These are phyloP conservation scores for Manis pentadactyla DNA, from an alignment of 2,797 vertebrate genomes.

Conservation along the genomic window DNA sequence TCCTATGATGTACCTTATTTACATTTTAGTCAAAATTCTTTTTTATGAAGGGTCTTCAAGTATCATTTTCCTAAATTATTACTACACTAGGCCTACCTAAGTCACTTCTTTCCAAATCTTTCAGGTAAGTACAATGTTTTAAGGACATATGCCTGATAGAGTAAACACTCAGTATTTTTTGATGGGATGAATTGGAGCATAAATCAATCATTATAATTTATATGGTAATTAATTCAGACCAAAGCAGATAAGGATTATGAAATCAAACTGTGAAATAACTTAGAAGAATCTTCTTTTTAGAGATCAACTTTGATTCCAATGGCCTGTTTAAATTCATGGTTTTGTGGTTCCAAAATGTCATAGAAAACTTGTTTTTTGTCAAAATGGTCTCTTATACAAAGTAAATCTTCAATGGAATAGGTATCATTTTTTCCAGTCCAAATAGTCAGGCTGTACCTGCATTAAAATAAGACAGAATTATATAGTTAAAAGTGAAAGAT, in stretches of 20 bases:
- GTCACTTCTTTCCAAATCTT: slow-evolving; percentile 14
- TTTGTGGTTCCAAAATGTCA: slow-evolving; percentile 91
- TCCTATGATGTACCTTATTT: too few species aligned
- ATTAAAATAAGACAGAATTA: slow-evolving; percentile 64
- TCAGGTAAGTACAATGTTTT: background rate
- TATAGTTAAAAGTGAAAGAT: slow-evolving; percentile 8
- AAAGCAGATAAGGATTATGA: slow-evolving; percentile 19
- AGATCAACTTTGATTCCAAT: slow-evolving; percentile 73
- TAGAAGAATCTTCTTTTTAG: slow-evolving; percentile 29
- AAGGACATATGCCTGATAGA: background rate
- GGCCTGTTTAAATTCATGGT: slow-evolving; percentile 86
- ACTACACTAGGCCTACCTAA: background rate
- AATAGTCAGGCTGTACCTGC: slow-evolving; percentile 94
- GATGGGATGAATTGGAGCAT: background rate
- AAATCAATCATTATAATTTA: slow-evolving; percentile 3
- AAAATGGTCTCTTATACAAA: slow-evolving; percentile 89
- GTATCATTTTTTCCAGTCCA: slow-evolving; percentile 92
- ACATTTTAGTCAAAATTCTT: too few species aligned
- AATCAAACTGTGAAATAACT: slow-evolving; percentile 43
- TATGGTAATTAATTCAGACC: slow-evolving; percentile 43
- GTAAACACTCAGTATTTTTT: background rate
- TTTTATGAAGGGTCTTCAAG: background rate
- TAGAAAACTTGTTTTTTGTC: slow-evolving; percentile 92
- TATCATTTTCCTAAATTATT: slow-evolving; percentile 1
- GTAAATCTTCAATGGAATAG: slow-evolving; percentile 90